Base-by-base conservation (phyloP, 64 coral and sea anemone genomes). In the Pocillopora verrucosa region DNA sequence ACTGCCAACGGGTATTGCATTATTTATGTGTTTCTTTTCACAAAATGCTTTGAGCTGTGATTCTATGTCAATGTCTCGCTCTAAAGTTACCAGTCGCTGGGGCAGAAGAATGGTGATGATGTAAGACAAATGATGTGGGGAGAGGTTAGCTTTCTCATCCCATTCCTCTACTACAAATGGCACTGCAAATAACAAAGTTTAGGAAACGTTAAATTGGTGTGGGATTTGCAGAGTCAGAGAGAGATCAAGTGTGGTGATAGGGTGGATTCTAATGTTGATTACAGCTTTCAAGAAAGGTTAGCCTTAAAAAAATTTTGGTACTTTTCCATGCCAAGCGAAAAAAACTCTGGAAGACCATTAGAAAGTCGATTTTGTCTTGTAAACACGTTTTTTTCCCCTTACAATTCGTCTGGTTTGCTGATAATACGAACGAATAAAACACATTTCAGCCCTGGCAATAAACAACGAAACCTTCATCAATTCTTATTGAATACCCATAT, bases 21-120 rank as follows among this genome's bases (percentile, higher is more conserved):
- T 88, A 38, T 14, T 77, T 88, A 88, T 88, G 20, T 51, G 56
- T 77, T 88, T 88, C 59, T 77, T 74, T 14, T 77, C 58, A 77
- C 86, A 88, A 88, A 88, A 88, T 88, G 86, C 86, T 75, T 88
- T 88, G 74, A 88, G 86, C 74, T 88, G 74, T 77, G 86, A 76
- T 77, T 88, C 86, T 64, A 88, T 77, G 74, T 88, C 77, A 73
- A 88, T 14, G 20, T 88, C 86, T 64, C 86, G 86, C 16, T 88
- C 72, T 88, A 88, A 88, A 65, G 86, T 14, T 77, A 88, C 86
- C 73, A 77, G 74, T 78, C 87, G 87, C n/a, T 88, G 41, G 13
- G 87, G 87, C 16, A 88, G 30, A 45, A 88, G 62, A 88, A 78
- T 88, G 87, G 34, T 45, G 74, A 88, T 88, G 14, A 88, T 51